Conservation (phyloP, 2,888 invertebrate species). For the Cylindroiulus punctatus region DNA sequence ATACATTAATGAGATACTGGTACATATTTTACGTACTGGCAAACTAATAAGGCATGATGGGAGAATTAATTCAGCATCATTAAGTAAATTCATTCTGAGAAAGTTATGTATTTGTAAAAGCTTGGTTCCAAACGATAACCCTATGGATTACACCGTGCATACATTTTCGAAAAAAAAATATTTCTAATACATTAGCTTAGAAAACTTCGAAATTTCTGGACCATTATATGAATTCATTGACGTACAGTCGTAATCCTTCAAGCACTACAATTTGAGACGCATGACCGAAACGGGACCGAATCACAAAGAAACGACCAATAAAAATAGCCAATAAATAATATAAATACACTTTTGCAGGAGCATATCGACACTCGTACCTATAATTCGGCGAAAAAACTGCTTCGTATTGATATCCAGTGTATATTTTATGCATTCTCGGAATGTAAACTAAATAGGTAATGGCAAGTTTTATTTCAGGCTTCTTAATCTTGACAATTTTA, state of each 20-base stretch:
- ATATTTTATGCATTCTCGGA: not conserved
- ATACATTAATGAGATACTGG: too few species aligned
- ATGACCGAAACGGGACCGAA: not conserved
- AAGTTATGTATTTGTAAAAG: not conserved
- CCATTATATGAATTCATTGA: not conserved
- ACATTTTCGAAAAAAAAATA: not conserved
- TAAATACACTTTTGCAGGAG: not conserved
- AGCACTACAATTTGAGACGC: not conserved
- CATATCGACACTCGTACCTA: not conserved
- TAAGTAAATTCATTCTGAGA: not conserved
- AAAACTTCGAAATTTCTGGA: not conserved
- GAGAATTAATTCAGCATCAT: not conserved
- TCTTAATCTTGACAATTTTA: constrained; percentile 45
- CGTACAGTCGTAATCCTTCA: not conserved
- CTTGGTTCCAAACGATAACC: not conserved
- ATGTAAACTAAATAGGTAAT: constrained; percentile 24
- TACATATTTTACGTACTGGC: too few species aligned
- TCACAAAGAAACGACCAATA: not conserved
- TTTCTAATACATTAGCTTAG: not conserved
- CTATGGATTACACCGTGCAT: too few species aligned
- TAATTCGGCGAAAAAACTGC: not conserved
- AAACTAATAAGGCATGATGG: not conserved
- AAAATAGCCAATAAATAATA: constrained; percentile 27
- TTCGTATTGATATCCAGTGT: not conserved
- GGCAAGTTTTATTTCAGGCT: constrained; percentile 40